A percentile compares a stretch with the other conserved stretches of the same genome.
phyloP scores from a whole-genome alignment of 2,113 vertebrate genomes.

The Pimephales promelas region DNA sequence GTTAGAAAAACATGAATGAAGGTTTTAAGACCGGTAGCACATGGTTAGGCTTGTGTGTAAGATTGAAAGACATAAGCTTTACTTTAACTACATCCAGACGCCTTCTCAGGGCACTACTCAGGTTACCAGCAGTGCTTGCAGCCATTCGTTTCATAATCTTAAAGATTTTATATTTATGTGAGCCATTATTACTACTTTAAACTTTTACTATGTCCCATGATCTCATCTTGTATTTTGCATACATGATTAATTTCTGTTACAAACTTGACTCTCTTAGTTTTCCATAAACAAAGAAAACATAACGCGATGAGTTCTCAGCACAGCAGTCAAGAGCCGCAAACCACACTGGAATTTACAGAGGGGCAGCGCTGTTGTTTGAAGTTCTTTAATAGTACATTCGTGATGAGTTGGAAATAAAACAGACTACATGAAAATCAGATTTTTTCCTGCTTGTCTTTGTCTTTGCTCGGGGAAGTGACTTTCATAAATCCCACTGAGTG shows the following conservation, averaged over 20 bases:
- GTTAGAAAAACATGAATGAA: too few relatives aligned
- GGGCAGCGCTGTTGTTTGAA: slow-evolving; percentile 23
- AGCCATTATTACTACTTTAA: not conserved
- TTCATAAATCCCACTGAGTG: not conserved
- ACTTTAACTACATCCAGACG: slow-evolving; percentile 30
- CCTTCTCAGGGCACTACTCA: not conserved
- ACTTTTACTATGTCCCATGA: not conserved
- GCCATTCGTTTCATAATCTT: not conserved
- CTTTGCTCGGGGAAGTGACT: not conserved
- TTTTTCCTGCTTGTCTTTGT: not conserved
- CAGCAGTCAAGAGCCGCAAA: not conserved
- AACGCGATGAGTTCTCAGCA: slow-evolving; percentile 6
- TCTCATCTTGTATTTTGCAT: not conserved
- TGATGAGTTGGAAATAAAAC: not conserved
- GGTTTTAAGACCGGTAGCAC: not conserved
- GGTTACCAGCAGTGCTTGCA: not conserved
- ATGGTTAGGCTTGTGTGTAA: not conserved
- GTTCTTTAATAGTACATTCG: slow-evolving; percentile 19
- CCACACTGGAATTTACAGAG: slow-evolving; percentile 40
- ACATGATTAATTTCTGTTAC: not conserved
- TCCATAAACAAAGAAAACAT: slow-evolving; percentile 26
- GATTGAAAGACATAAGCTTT: not conserved
- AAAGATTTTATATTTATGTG: not conserved
- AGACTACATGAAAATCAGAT: not conserved
- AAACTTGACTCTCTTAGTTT: not conserved